Evolutionary conservation across 2,797 vertebrate genomes (phyloP), one percentile per base, ranked within the genome.

Genomic region (Microctenopoma stevenorrisi): DNA sequence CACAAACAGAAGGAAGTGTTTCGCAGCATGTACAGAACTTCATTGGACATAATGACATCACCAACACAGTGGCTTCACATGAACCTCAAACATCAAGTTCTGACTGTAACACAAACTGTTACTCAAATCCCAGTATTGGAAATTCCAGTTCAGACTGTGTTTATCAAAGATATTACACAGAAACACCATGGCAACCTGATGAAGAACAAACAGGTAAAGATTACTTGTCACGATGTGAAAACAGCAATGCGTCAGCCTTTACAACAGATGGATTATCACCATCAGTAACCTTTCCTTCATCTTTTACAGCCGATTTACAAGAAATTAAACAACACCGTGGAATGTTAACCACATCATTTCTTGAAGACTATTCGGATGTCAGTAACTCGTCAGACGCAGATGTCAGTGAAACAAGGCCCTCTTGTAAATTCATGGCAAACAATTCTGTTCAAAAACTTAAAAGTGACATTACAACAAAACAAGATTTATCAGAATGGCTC

Each of bases 371-470:
- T 71, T 93, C 93, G 0, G 92, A 94, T 86, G 86, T 94, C 60
- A 93, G 90, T 78, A 94, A 87, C 77, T 93, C 89, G 72, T 94
- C 93, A 0, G 90, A 94, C 53, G 44, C 78, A 53, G 89, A 91
- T 59, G 46, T 55, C 22, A 38, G 64, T 69, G 82, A 86, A 74
- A 73, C 79, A 74, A 86, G 83, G n/a, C 82, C 86, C 10, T 78
- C 86, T 50, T 90, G 86, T 74, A 87, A 89, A 58, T 89, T 90
- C 40, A 83, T 82, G 72, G 64, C 68, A 71, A 60, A 64, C 78
- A 77, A 73, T 61, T 76, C 65, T 14, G 74, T 78, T 71, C 48
- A 62, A 38, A 76, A 76, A 59, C 61, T 62, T 46, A 72, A 85
- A 83, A 68, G 40, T 22, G 55, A 59, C 46, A 60, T 42, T 66